phyloP scores from a whole-genome alignment of 2,888 invertebrate species.

The Leucania comma region DNA sequence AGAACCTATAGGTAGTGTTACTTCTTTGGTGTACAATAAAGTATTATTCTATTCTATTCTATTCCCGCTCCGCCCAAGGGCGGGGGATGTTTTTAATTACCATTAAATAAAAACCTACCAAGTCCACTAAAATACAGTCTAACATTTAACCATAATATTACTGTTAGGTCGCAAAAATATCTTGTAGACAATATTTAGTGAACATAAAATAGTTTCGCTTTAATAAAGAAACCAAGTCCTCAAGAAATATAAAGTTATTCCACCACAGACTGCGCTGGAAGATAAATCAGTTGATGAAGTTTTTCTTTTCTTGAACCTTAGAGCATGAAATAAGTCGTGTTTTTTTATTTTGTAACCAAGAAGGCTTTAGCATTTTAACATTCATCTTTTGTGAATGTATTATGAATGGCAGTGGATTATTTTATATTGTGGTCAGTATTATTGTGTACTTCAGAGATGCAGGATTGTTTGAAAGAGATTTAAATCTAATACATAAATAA shows the following conservation, averaged over 20 bases:
- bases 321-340: conserved; percentile 27
- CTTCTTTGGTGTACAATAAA: too few relatives aligned
- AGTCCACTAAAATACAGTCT: conserved; percentile 9
- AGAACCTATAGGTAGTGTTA: too few relatives aligned
- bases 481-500: too few relatives aligned
- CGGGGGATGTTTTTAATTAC: too few relatives aligned
- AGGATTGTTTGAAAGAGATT: too few relatives aligned
- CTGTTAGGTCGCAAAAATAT: conserved; percentile 28
- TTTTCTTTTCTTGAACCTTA: conserved; percentile 35
- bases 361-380: background rate
- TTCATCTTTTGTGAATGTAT: background rate
- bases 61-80: too few relatives aligned
- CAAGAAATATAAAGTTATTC: conserved; percentile 45
- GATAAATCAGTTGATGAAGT: conserved; percentile 49
- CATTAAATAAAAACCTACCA: background rate
- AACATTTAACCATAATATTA: conserved; percentile 19
- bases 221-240: conserved; percentile 31
- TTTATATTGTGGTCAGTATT: background rate
- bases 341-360: conserved; percentile 20
- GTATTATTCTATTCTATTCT: too few relatives aligned
- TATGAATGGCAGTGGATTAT: background rate
- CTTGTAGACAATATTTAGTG: conserved; percentile 35
- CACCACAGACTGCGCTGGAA: conserved; percentile 27
- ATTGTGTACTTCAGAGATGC: too few relatives aligned
- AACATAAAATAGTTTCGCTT: conserved; percentile 31